Conservation (phyloP, 92 coral and sea anemone species). For the Virgularia gustaviana region DNA sequence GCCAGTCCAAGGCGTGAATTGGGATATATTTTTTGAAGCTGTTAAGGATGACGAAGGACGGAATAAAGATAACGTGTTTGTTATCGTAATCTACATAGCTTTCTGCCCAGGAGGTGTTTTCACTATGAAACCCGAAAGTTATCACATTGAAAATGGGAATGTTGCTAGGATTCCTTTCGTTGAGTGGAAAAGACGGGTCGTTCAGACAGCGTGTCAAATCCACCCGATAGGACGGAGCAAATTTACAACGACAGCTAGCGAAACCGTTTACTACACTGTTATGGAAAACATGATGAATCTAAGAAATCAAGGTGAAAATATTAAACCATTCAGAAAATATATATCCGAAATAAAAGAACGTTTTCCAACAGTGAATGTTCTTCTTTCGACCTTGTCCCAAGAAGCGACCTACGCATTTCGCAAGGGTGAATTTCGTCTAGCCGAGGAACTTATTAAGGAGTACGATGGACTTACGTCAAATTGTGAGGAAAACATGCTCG, state of each 20-base stretch:
- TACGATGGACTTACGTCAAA: neutral
- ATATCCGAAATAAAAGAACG: neutral
- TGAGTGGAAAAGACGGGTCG: neutral
- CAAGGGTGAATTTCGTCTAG: neutral
- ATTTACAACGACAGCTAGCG: no score
- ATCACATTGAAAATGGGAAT: neutral
- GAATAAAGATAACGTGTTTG: neutral
- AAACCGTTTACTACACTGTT: neutral
- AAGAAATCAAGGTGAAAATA: neutral
- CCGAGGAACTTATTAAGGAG: neutral
- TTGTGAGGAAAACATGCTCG: neutral
- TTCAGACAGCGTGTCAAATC: no score
- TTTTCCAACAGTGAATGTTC: neutral
- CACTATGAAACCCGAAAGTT: constrained; percentile 19
- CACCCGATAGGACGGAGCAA: no score
- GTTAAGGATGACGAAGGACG: neutral
- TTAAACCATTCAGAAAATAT: neutral
- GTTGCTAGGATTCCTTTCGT: neutral
- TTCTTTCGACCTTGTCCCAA: constrained; percentile 6
- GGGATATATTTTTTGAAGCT: constrained; percentile 4
- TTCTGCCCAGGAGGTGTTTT: constrained; percentile 8
- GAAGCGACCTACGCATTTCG: constrained; percentile 1
- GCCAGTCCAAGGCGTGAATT: neutral
- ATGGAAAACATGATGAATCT: constrained; percentile 5
- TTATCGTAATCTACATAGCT: constrained; percentile 9